Base-by-base conservation (phyloP, 2,888 invertebrate genomes). In the Hirudinaria manillensis region DNA sequence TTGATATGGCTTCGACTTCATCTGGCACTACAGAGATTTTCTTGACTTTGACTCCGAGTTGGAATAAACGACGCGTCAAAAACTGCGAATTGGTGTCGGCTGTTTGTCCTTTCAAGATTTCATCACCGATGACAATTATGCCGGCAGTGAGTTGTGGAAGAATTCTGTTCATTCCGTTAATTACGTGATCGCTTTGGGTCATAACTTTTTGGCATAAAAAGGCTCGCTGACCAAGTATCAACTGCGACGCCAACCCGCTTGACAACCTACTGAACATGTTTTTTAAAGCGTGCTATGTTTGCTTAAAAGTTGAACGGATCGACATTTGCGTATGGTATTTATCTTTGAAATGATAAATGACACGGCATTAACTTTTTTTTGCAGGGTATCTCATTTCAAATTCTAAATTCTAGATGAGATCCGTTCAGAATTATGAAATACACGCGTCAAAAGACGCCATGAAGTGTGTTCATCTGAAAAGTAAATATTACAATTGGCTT, bases 101-200 rank as follows among this genome's bases (percentile, higher is more conserved):
- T 6, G 90, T 89, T 81, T 90, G 89, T 3, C 91, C 91, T 82
- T 90, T 91, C 36, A 91, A 84, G 78, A 91, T 90, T 85, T 91
- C 91, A 87, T 91, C 90, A n/a, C 91, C 91, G 81, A 91, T 90
- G 70, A 91, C 90, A 84, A 77, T 77, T n/a, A 77, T 77, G 16
- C 77, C 77, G 13, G 72, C 77, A 2, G 77, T 73, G 29, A 65
- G 65, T 13, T 32, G 24, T 29, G 61, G 24, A 61, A 61, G 29
- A 27, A 29, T 27, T 27, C n/a, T 61, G 24, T 19, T 19, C 61
- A 61, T 29, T 1, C 61, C 61, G 29, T 61, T 61, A 24, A 29
- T 27, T 27, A 61, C 24, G 61, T 61, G 61, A 27, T 61, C 61
- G 10, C 24, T 61, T 61, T 61, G 61, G 29, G 6, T 29, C 61